These are phyloP conservation scores for Tetrapedia diversipes DNA, from an alignment of 2,888 invertebrate species.

Conservation along the genomic window DNA sequence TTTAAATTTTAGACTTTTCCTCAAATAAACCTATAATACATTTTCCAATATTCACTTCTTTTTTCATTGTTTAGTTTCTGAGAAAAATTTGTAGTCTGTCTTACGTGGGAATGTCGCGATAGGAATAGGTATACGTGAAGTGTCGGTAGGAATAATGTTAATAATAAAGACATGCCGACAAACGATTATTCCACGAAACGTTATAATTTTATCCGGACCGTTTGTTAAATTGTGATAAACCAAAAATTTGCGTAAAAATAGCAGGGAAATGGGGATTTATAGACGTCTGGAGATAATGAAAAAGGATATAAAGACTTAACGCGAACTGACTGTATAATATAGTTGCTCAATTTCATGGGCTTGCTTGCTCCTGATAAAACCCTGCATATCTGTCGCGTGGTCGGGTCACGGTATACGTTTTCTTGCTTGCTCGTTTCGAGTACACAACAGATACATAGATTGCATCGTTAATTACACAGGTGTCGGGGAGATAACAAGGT, in stretches of 20 bases:
- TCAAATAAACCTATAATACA: no score
- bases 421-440: constrained; percentile 15
- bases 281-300: not conserved
- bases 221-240: no score
- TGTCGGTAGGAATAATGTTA: no score
- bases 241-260: not conserved
- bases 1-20: no score
- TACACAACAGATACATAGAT: constrained; percentile 47
- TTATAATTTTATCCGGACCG: no score
- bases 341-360: constrained; percentile 23
- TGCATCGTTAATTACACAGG: constrained; percentile 54
- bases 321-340: constrained; percentile 20
- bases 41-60: no score
- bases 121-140: no score
- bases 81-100: no score
- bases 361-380: constrained; percentile 34
- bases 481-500: constrained; percentile 43
- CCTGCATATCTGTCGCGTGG: constrained; percentile 46
- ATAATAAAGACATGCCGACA: no score
- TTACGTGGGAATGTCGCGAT: no score
- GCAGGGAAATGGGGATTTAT: not conserved
- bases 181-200: no score
- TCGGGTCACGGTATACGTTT: constrained; percentile 11
- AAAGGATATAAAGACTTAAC: not conserved
- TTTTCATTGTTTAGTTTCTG: no score